Evolutionary conservation across 1,140 invertebrate genomes (phyloP), one percentile per base, ranked within the genome.

Genomic region (Lepidurus couesii): DNA sequence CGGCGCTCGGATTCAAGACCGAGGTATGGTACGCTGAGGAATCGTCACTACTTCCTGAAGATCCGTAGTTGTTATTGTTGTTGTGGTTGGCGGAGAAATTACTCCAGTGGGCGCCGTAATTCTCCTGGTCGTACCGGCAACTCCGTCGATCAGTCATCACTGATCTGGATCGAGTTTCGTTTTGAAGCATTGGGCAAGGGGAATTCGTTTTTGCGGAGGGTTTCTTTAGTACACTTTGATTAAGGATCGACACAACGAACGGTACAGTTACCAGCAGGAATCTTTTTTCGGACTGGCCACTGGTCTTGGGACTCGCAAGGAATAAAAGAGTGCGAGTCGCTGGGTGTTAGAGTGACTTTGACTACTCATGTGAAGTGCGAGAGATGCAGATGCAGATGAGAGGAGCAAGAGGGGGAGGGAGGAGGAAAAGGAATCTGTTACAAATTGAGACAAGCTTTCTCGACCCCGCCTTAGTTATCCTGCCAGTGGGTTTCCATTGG

Each of bases 121-220:
- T 65, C 53, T 65, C 53, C 53, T 65, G 53, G 53, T 65, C 53
- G 53, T 65, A 65, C n/a, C 53, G 53, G 21, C 53, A 65, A 16
- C 53, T 65, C 21, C 53, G 53, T n/a, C 53, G 53, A 21, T 65
- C 53, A n/a, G 53, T 65, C 16, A 21, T 13, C 21, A 21, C 53
- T 13, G 53, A 21, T 7, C 53, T 65, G 13, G 53, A 21, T 7
- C 53, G 53, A 21, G 53, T n/a, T 65, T 65, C 53, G 53, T 21
- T 65, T 16, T 65, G 53, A 16, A 65, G 53, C 53, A 65, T 65
- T 65, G n/a, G 34, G 34, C 34, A 34, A 34, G 34, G 34, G 34
- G 34, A 34, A 34, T 34, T 3, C 2, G 34, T 3, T 34, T 34
- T 34, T 34, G 4, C 34, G 34, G 34, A 34, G 34, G 34, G 3